A percentile compares a stretch with the other conserved stretches of the same genome.
phyloP scores from a whole-genome alignment of 2,797 vertebrate species.

The Pitangus sulphuratus region DNA sequence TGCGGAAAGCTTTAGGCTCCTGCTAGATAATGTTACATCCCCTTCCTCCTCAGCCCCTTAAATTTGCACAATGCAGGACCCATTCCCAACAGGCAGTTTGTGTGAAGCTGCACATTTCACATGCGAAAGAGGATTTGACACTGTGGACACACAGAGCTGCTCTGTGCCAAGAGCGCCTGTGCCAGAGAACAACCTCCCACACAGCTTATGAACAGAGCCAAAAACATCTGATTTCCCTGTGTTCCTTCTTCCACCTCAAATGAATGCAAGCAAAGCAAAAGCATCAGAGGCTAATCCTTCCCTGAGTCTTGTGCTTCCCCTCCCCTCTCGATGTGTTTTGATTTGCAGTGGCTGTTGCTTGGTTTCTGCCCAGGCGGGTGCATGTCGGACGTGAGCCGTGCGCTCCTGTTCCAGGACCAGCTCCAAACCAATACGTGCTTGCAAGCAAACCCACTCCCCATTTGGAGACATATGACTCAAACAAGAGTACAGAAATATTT shows the following conservation, averaged over 20 bases:
- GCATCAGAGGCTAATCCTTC: background rate
- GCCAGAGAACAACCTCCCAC: background rate
- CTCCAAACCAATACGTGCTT: slow-evolving; percentile 58
- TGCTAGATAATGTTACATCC: background rate
- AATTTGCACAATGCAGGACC: background rate
- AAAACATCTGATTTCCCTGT: accelerated
- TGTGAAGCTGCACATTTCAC: background rate
- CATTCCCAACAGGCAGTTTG: background rate
- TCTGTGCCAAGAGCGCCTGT: background rate
- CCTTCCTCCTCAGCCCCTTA: background rate
- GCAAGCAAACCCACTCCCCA: slow-evolving; percentile 28
- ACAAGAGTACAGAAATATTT: slow-evolving; percentile 39
- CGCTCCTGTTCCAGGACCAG: slow-evolving; percentile 34
- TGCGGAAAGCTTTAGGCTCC: background rate
- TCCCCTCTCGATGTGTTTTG: background rate
- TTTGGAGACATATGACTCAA: slow-evolving; percentile 59
- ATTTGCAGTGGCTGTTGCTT: background rate
- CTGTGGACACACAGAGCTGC: background rate
- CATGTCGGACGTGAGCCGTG: slow-evolving; percentile 15
- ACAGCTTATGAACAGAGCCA: background rate
- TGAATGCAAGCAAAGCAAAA: accelerated
- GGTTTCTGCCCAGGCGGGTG: background rate
- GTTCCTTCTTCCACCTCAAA: background rate
- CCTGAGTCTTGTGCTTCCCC: accelerated
- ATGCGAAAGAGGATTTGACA: background rate